A percentile compares a stretch with the other conserved stretches of the same genome.
These are phyloP conservation scores for Aplidium turbinatum DNA, from an alignment of 23 tunicate species.

Conservation along the genomic window DNA sequence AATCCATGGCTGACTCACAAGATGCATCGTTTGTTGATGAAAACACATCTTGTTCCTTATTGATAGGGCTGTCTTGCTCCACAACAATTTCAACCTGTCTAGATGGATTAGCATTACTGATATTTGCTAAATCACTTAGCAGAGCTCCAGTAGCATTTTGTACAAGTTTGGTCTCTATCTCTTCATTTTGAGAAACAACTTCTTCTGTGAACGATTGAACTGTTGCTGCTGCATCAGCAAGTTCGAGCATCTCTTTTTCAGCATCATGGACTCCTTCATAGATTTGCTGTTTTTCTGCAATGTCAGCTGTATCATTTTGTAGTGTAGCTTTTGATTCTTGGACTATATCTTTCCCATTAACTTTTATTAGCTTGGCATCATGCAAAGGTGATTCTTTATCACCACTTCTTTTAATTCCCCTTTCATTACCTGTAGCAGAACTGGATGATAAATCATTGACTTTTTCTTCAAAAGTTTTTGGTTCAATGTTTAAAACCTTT, in stretches of 20 bases:
- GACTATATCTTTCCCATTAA: slow-evolving; percentile 15
- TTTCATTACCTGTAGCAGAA: neutral
- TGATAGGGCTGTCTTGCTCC: slow-evolving; percentile 59
- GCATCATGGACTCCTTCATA: slow-evolving; percentile 37
- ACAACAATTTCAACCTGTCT: slow-evolving; percentile 86
- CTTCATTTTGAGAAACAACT: neutral
- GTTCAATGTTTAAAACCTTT: neutral
- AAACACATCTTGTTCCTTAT: neutral
- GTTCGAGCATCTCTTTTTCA: slow-evolving; percentile 60
- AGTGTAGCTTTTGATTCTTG: neutral
- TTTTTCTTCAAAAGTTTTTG: neutral
- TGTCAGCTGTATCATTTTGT: neutral
- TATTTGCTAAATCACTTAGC: slow-evolving; percentile 33
- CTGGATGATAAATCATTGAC: neutral
- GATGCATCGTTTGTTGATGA: neutral
- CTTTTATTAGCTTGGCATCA: slow-evolving; percentile 19
- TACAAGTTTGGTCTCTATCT: slow-evolving; percentile 6
- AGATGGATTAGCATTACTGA: slow-evolving; percentile 28
- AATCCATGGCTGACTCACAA: neutral
- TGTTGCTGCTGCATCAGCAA: slow-evolving; percentile 59
- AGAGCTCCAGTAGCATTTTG: slow-evolving; percentile 19
- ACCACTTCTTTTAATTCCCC: neutral
- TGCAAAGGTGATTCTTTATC: neutral
- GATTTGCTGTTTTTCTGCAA: neutral
- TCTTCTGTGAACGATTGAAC: neutral